phyloP scores from a whole-genome alignment of 2,888 invertebrate genomes.

The Sceliomorpha sp. region DNA sequence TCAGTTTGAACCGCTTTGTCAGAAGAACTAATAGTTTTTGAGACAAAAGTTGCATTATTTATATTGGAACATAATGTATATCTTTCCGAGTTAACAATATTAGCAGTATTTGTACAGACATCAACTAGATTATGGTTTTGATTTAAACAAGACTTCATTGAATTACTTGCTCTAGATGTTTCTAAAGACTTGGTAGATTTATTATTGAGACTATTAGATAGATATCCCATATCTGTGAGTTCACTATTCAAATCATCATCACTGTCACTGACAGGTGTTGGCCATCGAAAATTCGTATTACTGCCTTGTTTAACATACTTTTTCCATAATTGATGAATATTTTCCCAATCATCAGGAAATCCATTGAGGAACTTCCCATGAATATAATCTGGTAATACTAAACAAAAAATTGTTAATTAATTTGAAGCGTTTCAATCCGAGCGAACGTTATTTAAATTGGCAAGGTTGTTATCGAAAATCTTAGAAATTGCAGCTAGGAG shows the following conservation, averaged over 20 bases:
- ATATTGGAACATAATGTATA: too few relatives aligned
- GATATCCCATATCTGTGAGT: constrained; percentile 58
- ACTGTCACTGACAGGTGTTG: constrained; percentile 71
- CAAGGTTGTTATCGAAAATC: too few relatives aligned
- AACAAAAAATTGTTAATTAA: constrained; percentile 6
- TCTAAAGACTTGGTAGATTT: neutral
- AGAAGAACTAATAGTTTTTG: too few relatives aligned
- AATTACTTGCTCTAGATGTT: too few relatives aligned
- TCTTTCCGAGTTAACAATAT: too few relatives aligned
- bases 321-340: constrained; percentile 72
- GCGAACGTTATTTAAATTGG: too few relatives aligned
- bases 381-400: constrained; percentile 73
- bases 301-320: constrained; percentile 62
- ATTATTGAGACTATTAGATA: constrained; percentile 1
- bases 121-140: too few relatives aligned
- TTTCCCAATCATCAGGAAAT: constrained; percentile 78
- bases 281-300: constrained; percentile 71
- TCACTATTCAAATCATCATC: constrained; percentile 72
- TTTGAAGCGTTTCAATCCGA: too few relatives aligned
- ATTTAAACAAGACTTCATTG: too few relatives aligned
- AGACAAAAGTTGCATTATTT: too few relatives aligned
- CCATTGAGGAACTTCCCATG: constrained; percentile 73
- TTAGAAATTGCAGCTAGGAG: too few relatives aligned
- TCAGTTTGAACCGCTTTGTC: neutral
- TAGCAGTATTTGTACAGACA: too few relatives aligned